phyloP scores from a whole-genome alignment of 2,113 vertebrate genomes.

The Galemys pyrenaicus region DNA sequence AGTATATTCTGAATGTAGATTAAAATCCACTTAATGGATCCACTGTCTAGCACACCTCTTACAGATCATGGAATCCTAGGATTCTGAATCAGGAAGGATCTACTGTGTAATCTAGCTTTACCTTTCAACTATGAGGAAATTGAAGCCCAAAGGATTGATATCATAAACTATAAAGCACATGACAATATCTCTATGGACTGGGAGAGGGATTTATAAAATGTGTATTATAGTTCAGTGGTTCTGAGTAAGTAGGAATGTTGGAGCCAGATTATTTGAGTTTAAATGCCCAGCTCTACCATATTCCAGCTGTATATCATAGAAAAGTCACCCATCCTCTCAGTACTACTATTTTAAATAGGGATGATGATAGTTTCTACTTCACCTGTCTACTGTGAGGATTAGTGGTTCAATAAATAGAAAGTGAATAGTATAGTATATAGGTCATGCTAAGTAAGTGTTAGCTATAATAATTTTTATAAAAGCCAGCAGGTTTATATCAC shows the following conservation, averaged over 20 bases:
- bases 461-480: not conserved
- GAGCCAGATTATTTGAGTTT: not conserved
- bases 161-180: not conserved
- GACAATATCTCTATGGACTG: not conserved
- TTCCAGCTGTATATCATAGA: not conserved
- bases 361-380: not conserved
- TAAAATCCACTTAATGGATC: not conserved
- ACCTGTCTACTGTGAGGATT: not conserved
- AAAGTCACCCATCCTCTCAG: not conserved
- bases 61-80: not conserved
- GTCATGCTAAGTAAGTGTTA: not conserved
- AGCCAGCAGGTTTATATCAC: not conserved
- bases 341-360: not conserved
- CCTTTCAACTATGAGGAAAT: not conserved
- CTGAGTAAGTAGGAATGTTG: not conserved
- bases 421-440: not conserved
- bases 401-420: not conserved
- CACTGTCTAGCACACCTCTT: not conserved
- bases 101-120: not conserved
- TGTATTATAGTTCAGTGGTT: not conserved
- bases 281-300: not conserved
- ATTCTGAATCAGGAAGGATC: not conserved
- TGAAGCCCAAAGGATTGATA: not conserved
- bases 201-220: not conserved
- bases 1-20: not conserved